Evolutionary conservation across 2,113 vertebrate species (phyloP), one percentile per base, ranked within the genome.

Genomic region (Chaetodon auriga): DNA sequence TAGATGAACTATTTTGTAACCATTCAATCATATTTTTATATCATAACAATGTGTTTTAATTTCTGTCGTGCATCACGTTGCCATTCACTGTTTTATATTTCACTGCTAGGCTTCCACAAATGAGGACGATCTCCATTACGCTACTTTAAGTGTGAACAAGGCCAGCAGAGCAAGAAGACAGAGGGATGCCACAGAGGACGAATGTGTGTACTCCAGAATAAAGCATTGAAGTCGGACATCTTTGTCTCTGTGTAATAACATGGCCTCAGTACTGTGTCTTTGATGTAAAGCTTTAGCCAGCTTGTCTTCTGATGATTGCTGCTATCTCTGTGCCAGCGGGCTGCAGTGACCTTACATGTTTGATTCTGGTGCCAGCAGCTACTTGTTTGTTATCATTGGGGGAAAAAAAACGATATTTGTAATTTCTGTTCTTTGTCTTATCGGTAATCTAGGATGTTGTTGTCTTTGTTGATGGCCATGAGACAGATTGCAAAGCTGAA

Each of bases 131-230:
- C 58, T 80, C n/a, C 68, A 63, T 61, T 71, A 63, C 5, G 66
- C 58, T 61, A 58, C 77, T 41, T 16, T 80, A 30, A 25, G 25
- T 6, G n/a, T 43, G 0, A 73, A 35, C n/a, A 57, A 58, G 41
- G 2, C 15, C 49, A 36, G 19, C 6, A 23, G 14, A 45, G 19
- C 60, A 45, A 65, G 38, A 65, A 64, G 49, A n/a, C 49, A 64
- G 21, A 15, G 11, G 5, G n/a, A 63, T 5, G 5, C 36, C 7
- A 35, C 36, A 10, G 2, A 13, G 38, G 4, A 0, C 8, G 38
- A 80, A n/a, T 80, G 78, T 55, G 68, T 64, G 35, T 71, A 80
- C 51, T 80, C 49, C 19, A 38, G 61, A 18, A 41, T 80, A 6
- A 65, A 54, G 13, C 18, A 48, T 1, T 80, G 72, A 18, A 55